phyloP scores from a whole-genome alignment of 2,113 vertebrate species.

The Pterophyllum scalare region DNA sequence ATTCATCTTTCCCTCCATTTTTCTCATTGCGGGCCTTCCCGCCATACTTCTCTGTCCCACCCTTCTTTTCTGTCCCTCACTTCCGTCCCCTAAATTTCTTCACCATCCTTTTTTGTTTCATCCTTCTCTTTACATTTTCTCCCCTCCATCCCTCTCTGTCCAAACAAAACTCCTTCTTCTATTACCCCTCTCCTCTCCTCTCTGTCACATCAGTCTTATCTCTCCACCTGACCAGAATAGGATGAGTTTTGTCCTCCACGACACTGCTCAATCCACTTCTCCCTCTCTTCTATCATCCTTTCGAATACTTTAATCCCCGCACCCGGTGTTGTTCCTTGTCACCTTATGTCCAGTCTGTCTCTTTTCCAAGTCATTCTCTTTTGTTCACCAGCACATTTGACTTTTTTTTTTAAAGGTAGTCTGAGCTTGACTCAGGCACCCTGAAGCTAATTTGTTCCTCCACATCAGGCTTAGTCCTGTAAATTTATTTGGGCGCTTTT shows the following conservation, averaged over 20 bases:
- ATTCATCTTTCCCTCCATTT: conserved; percentile 35
- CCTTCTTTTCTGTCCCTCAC: neutral
- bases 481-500: neutral
- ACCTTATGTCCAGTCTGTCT: neutral
- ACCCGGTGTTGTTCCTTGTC: neutral
- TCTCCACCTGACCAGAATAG: conserved; percentile 19
- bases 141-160: conserved; percentile 10
- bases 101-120: conserved; percentile 63
- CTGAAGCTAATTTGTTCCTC: neutral
- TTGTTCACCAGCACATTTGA: neutral
- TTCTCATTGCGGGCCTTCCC: conserved; percentile 23
- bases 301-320: neutral
- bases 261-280: neutral
- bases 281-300: neutral
- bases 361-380: neutral
- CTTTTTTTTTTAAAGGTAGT: neutral
- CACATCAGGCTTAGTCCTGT: neutral
- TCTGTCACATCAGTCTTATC: conserved; percentile 20
- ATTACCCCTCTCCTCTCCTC: neutral
- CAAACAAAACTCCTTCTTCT: neutral
- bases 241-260: conserved; percentile 11
- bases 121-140: neutral
- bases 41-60: conserved; percentile 75
- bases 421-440: neutral
- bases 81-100: conserved; percentile 36